Evolutionary conservation across 2,797 vertebrate genomes (phyloP), one percentile per base, ranked within the genome.

Genomic region (Melanotaenia pygmaea): DNA sequence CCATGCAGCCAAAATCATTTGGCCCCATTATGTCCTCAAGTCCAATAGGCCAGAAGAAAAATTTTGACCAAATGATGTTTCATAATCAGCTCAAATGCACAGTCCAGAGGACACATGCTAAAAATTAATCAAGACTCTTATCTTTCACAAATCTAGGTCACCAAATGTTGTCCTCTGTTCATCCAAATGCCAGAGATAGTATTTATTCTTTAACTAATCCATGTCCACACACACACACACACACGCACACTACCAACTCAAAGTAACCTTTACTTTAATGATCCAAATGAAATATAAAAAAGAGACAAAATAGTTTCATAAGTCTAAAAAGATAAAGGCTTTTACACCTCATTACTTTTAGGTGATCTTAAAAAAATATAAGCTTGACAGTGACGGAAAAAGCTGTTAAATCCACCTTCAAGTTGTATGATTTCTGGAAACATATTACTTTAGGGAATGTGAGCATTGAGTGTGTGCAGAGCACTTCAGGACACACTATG

Each of bases 401-500:
- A 32, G 14, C 71, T 65, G 50, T 43, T 83, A 47, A n/a, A 54
- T 81, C 67, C 54, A 76, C 58, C 62, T 82, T 82, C 59, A 47
- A 57, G 32, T 72, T 67, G 35, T 35, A 77, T 77, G 40, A 57
- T 51, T 79, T 81, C 63, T 28, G 51, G 59, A 81, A 59, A 30
- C 26, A 24, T 79, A 72, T 80, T 67, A 83, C 74, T 81, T 80
- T 4, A 34, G 82, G 72, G 80, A 84, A 54, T 59, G 40, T 5
- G 28, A 80, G 67, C 61, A 72, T 66, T 51, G 38, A 82, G 60
- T 50, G 83, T 88, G 78, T 84, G 69, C 67, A 67, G 64, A 86
- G 75, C 78, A 79, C 86, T 90, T 87, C 60, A 83, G 77, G 77
- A 89, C 82, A 82, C 80, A 87, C 84, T 80, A 82, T 83, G 77